Evolutionary conservation across 2,888 invertebrate species (phyloP).

Genomic region (Dexiosoma caninum): DNA sequence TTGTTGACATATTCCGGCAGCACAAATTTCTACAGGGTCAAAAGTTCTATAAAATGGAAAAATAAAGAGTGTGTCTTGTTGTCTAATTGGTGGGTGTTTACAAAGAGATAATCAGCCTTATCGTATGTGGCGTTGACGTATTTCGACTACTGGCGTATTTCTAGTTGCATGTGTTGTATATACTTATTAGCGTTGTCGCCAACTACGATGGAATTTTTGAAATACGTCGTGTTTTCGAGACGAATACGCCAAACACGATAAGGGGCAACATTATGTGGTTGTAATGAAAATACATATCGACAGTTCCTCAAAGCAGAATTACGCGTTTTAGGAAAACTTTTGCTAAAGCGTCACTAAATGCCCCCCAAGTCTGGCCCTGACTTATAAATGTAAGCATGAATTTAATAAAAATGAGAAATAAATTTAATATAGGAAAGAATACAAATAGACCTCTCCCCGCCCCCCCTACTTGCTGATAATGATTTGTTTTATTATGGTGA

Average conservation of each 20-base stretch:
- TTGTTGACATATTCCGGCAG: constrained; percentile 18
- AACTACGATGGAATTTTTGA: too few relatives aligned
- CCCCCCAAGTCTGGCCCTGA: constrained; percentile 36
- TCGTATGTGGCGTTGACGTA: too few relatives aligned
- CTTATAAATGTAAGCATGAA: constrained; percentile 12
- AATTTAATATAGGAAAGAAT: too few relatives aligned
- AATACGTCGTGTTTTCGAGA: too few relatives aligned
- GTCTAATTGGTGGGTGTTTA: background rate
- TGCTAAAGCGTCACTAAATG: background rate
- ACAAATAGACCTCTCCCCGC: too few relatives aligned
- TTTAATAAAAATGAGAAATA: too few relatives aligned
- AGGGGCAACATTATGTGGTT: background rate
- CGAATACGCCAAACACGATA: too few relatives aligned
- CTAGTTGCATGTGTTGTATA: too few relatives aligned
- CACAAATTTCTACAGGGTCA: constrained; percentile 5
- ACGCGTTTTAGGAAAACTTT: background rate
- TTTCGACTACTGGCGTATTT: too few relatives aligned
- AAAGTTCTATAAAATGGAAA: background rate
- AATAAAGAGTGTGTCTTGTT: background rate
- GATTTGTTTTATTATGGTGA: background rate
- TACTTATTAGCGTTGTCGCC: too few relatives aligned
- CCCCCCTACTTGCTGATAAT: constrained; percentile 9
- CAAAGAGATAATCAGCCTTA: background rate
- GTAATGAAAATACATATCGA: background rate
- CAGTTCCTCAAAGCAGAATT: background rate